These are phyloP conservation scores for Enteromius paludinosus DNA, from an alignment of 2,797 vertebrate genomes.

Conservation along the genomic window DNA sequence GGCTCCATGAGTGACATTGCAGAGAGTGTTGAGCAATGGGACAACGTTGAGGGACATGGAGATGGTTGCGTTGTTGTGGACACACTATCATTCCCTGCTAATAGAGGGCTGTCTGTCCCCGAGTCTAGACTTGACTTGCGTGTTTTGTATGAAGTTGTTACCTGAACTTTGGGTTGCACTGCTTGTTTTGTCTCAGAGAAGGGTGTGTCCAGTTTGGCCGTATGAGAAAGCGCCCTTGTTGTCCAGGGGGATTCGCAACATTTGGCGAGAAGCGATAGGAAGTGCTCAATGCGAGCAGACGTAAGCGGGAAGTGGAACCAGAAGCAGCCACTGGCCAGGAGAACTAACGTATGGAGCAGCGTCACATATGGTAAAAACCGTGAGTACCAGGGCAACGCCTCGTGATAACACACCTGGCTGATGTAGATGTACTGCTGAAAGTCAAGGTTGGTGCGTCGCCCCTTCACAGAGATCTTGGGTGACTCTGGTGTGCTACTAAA, in stretches of 20 bases:
- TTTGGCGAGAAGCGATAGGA: conserved; percentile 81
- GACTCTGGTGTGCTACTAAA: neutral
- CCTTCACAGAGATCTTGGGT: conserved; percentile 53
- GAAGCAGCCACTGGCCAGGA: conserved; percentile 83
- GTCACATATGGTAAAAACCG: conserved; percentile 84
- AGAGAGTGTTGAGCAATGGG: conserved; percentile 64
- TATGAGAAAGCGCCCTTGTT: conserved; percentile 79
- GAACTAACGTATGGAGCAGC: conserved; percentile 79
- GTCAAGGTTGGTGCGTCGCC: conserved; percentile 76
- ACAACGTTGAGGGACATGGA: conserved; percentile 68
- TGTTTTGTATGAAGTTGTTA: conserved; percentile 4
- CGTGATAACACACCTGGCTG: conserved; percentile 84
- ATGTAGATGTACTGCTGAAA: conserved; percentile 85
- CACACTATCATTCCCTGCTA: conserved; percentile 60
- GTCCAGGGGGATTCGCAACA: conserved; percentile 88
- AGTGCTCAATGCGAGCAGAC: conserved; percentile 84
- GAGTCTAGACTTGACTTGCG: conserved; percentile 69
- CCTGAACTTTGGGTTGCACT: conserved; percentile 34
- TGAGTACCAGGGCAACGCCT: conserved; percentile 80
- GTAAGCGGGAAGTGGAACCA: conserved; percentile 87
- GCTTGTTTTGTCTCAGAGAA: conserved; percentile 48
- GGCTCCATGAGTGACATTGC: conserved; percentile 56
- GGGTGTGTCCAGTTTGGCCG: conserved; percentile 74
- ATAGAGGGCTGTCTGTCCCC: conserved; percentile 69
- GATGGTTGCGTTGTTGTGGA: conserved; percentile 64